These are phyloP conservation scores for Pseudococcus jackbeardsleyi DNA, from an alignment of 2,888 invertebrate genomes.

Conservation along the genomic window DNA sequence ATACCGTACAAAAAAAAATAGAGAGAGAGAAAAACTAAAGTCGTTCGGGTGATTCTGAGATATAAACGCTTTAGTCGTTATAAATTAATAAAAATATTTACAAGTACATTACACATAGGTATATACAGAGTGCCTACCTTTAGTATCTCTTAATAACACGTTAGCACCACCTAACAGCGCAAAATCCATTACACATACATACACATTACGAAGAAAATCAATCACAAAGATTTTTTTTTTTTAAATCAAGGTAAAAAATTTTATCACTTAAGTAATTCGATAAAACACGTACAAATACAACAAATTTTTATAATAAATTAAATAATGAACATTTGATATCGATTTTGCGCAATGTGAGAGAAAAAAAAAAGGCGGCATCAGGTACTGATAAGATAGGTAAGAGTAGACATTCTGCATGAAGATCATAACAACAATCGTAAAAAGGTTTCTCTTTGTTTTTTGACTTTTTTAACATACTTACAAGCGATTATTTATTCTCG, in stretches of 20 bases:
- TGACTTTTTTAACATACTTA: neutral
- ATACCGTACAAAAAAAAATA: conserved; percentile 21
- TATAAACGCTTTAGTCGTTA: conserved; percentile 3
- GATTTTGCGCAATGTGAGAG: conserved; percentile 13
- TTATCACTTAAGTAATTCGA: neutral
- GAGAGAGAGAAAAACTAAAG: conserved; percentile 3
- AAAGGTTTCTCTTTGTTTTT: neutral
- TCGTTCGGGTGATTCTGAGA: conserved; percentile 27
- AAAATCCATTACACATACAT: neutral
- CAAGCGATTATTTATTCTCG: conserved; percentile 6
- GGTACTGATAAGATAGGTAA: conserved; percentile 28
- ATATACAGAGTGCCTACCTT: conserved; percentile 31
- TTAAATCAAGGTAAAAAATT: neutral
- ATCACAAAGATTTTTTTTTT: neutral
- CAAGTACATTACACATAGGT: neutral
- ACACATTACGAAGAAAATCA: neutral
- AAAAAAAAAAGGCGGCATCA: conserved; percentile 23
- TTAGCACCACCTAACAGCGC: conserved; percentile 9
- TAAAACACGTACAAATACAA: neutral
- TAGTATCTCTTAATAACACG: conserved; percentile 9
- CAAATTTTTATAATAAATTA: neutral
- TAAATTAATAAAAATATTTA: conserved; percentile 23
- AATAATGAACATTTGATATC: conserved; percentile 2
- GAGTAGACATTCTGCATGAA: conserved; percentile 15
- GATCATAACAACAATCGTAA: neutral